A percentile compares a stretch with the other conserved stretches of the same genome.
These are phyloP conservation scores for Ecdyonurus torrentis DNA, from an alignment of 2,888 invertebrate genomes.

Conservation along the genomic window DNA sequence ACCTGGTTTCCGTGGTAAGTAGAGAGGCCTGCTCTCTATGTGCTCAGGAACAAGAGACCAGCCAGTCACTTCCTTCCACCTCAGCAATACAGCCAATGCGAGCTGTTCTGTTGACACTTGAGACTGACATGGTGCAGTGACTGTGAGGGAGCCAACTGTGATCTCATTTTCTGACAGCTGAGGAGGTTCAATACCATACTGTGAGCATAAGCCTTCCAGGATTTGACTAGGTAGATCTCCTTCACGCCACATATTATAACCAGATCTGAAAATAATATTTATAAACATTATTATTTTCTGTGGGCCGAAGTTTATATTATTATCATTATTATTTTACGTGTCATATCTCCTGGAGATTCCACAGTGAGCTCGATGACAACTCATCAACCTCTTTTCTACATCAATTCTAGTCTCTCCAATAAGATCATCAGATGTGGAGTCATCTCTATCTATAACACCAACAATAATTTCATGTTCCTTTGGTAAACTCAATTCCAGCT, in stretches of 20 bases:
- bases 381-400: neutral
- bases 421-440: neutral
- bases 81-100: slow-evolving; percentile 30
- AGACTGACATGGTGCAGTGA: slow-evolving; percentile 15
- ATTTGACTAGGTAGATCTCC: neutral
- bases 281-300: no score
- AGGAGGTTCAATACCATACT: neutral
- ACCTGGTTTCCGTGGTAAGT: neutral
- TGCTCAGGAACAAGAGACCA: slow-evolving; percentile 34
- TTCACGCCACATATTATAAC: neutral
- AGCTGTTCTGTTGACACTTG: slow-evolving; percentile 21
- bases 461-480: neutral
- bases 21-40: slow-evolving; percentile 24
- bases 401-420: neutral
- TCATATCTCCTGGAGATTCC: neutral
- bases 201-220: neutral
- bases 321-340: no score
- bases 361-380: neutral
- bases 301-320: no score
- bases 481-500: neutral
- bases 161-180: neutral
- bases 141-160: slow-evolving; percentile 17
- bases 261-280: neutral
- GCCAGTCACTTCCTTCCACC: slow-evolving; percentile 30
- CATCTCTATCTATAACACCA: neutral